These are phyloP conservation scores for Drosophila dives DNA, from an alignment of 2,888 invertebrate genomes.

Conservation along the genomic window DNA sequence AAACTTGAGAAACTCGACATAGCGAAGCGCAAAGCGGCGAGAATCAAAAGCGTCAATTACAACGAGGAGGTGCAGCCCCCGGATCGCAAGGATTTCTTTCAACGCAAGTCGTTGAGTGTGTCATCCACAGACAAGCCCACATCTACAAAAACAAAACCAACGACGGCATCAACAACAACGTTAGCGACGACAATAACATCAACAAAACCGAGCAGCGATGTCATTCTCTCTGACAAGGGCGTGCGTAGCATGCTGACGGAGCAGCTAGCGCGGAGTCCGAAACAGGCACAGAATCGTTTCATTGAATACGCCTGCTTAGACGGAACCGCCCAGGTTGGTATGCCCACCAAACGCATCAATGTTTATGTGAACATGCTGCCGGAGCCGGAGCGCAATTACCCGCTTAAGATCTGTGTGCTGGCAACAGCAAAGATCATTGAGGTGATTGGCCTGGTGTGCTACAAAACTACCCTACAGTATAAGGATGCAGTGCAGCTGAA, in stretches of 20 bases:
- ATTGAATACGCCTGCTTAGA: slow-evolving; percentile 96
- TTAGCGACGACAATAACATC: neutral
- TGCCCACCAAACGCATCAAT: slow-evolving; percentile 92
- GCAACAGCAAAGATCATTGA: slow-evolving; percentile 94
- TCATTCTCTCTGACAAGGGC: slow-evolving; percentile 55
- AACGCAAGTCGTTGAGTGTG: slow-evolving; percentile 59
- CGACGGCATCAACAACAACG: neutral
- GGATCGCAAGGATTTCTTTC: slow-evolving; percentile 77
- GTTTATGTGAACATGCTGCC: slow-evolving; percentile 96
- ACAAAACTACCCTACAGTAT: slow-evolving; percentile 90
- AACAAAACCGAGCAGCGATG: slow-evolving; percentile 31
- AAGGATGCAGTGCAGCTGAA: slow-evolving; percentile 87
- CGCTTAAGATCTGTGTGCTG: slow-evolving; percentile 92
- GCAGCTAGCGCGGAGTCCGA: slow-evolving; percentile 91
- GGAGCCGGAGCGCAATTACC: slow-evolving; percentile 92
- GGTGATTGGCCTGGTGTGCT: slow-evolving; percentile 96
- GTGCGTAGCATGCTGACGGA: slow-evolving; percentile 89
- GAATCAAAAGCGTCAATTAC: slow-evolving; percentile 87
- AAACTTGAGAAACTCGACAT: slow-evolving; percentile 95
- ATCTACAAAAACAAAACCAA: slow-evolving; percentile 8
- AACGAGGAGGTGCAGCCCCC: slow-evolving; percentile 78
- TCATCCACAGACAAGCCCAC: slow-evolving; percentile 26
- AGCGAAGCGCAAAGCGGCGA: slow-evolving; percentile 91
- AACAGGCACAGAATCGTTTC: slow-evolving; percentile 93
- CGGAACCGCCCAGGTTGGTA: slow-evolving; percentile 92